Base-by-base conservation (phyloP, 2,888 invertebrate genomes). In the Tenthredo distinguenda region DNA sequence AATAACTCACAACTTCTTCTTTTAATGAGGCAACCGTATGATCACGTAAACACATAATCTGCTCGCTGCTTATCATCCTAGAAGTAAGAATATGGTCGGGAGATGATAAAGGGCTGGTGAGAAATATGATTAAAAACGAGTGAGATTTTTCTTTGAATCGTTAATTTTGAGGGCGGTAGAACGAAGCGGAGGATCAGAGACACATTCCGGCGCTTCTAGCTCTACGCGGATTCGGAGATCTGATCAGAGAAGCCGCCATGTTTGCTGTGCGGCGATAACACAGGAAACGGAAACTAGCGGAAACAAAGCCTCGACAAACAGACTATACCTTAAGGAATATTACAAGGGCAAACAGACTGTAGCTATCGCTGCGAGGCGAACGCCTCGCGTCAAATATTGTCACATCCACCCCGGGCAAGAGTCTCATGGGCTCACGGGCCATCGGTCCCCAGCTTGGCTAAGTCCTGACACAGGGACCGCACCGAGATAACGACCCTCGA, bases 201-300 rank as follows among this genome's bases (percentile, higher is more conserved):
- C 58, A 81, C 58, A 62, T 81, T 81, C 62, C 81, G 21, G 9
- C 58, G 62, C 40, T 55, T 15, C 21, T 58, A 58, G 79, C 58
- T 62, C 50, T 47, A 68, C 83, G 83, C 83, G 83, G 83, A 83
- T 83, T 83, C 83, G 83, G 65, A 83, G 83, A 83, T 83, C 82
- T 79, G 85, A 79, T 81, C 85, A 92, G 91, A 91, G 90, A 88
- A 84, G 89, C 93, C 93, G 93, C 92, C 90, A 89, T 92, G 91
- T 93, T 93, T 92, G 88, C 82, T 31, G 87, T 87, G 86, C 86
- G 87, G 87, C 88, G 90, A 91, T 89, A 89, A 88, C 88, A 89
- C 92, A 91, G 91, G 92, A 93, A 93, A 92, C 93, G 93, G 93
- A 93, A 93, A 93, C 91, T 92, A 92, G 88, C 92, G 92, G 92